Percentiles rank a stretch among this genome's conserved stretches.
Conservation (phyloP, 2,797 vertebrate genomes). For the Holocentrus rufus region DNA sequence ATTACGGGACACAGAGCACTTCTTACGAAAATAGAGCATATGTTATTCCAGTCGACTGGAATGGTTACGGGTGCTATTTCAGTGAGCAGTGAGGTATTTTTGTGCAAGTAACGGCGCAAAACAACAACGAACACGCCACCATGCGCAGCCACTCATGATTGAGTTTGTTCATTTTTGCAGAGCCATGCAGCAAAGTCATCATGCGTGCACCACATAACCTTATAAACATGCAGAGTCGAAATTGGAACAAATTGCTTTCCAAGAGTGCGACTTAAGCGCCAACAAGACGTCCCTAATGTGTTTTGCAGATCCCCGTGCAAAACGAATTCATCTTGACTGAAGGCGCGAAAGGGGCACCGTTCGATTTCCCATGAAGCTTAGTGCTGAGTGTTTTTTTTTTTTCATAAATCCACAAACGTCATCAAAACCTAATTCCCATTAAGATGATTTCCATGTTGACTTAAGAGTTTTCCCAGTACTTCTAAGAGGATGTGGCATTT, state of each 20-base stretch:
- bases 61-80: constrained; percentile 31
- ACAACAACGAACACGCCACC: constrained; percentile 8
- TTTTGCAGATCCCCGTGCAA: constrained; percentile 47
- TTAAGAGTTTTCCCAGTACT: constrained; percentile 46
- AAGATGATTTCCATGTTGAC: constrained; percentile 67
- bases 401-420: constrained; percentile 52
- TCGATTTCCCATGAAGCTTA: constrained; percentile 58
- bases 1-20: constrained; percentile 33
- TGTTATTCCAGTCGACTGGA: constrained; percentile 51
- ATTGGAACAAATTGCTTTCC: constrained; percentile 20
- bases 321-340: constrained; percentile 29
- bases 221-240: constrained; percentile 18
- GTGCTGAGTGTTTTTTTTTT: constrained; percentile 1
- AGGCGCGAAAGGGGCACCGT: constrained; percentile 54
- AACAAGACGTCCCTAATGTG: constrained; percentile 38
- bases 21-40: constrained; percentile 41
- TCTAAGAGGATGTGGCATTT: constrained; percentile 54
- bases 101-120: constrained; percentile 34
- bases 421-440: constrained; percentile 64
- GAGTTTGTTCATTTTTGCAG: constrained; percentile 23
- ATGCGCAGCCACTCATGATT: constrained; percentile 15
- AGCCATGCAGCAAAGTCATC: constrained; percentile 19
- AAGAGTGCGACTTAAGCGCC: constrained; percentile 10
- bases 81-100: constrained; percentile 33
- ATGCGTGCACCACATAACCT: constrained; percentile 16